Percentiles rank a stretch among this genome's conserved stretches.
phyloP scores from a whole-genome alignment of 1,140 invertebrate genomes.

The Acromyrmex echinatior region DNA sequence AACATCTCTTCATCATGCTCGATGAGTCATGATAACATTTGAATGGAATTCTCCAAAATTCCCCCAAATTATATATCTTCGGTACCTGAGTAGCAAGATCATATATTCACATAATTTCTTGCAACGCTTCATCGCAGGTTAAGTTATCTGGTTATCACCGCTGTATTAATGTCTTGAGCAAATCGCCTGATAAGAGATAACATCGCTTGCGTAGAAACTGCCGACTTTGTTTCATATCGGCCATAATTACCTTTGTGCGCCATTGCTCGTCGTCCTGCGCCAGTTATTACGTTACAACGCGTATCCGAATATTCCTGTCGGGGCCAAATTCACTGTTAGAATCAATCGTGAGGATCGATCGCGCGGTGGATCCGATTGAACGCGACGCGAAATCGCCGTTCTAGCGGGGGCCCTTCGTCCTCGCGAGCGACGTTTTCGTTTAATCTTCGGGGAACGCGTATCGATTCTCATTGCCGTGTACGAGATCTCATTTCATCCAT shows the following conservation, averaged over 20 bases:
- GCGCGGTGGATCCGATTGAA: neutral
- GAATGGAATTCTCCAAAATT: neutral
- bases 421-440: slow-evolving; percentile 56
- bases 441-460: slow-evolving; percentile 43
- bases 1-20: slow-evolving; percentile 7
- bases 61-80: neutral
- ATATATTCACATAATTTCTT: slow-evolving; percentile 16
- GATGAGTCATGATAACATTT: slow-evolving; percentile 1
- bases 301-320: neutral
- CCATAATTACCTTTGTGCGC: slow-evolving; percentile 71
- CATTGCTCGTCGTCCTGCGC: slow-evolving; percentile 56
- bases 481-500: slow-evolving; percentile 83
- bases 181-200: slow-evolving; percentile 55
- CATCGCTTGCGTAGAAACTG: neutral
- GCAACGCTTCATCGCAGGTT: slow-evolving; percentile 23
- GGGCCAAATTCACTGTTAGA: slow-evolving; percentile 3
- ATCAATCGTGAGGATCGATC: neutral
- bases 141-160: slow-evolving; percentile 45
- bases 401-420: slow-evolving; percentile 18
- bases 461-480: slow-evolving; percentile 53
- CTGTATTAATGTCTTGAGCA: slow-evolving; percentile 33
- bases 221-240: neutral
- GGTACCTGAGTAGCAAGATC: slow-evolving; percentile 29
- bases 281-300: slow-evolving; percentile 1
- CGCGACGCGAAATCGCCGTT: slow-evolving; percentile 33